These are phyloP conservation scores for Lates japonicus DNA, from an alignment of 2,797 vertebrate genomes.

Conservation along the genomic window DNA sequence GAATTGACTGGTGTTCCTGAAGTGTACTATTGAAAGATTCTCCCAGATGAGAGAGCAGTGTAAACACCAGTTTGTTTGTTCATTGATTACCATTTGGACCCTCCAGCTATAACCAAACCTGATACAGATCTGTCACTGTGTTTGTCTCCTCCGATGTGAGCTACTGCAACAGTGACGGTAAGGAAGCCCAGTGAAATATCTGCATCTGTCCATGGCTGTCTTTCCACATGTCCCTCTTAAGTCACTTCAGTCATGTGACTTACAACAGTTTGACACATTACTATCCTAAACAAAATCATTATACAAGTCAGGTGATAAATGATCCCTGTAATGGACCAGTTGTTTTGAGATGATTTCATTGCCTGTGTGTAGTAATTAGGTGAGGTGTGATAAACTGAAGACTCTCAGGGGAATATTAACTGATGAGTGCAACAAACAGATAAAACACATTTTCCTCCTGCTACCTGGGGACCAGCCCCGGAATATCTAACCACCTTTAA, in stretches of 20 bases:
- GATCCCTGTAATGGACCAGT: slow-evolving; percentile 35
- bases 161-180: background rate
- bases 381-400: slow-evolving; percentile 48
- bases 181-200: background rate
- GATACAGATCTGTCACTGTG: slow-evolving; percentile 54
- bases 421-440: slow-evolving; percentile 61
- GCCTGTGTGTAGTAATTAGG: slow-evolving; percentile 49
- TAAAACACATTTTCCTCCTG: slow-evolving; percentile 35
- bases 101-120: slow-evolving; percentile 54
- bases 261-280: slow-evolving; percentile 1
- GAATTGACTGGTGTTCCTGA: slow-evolving; percentile 61
- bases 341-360: slow-evolving; percentile 43
- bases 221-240: background rate
- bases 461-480: slow-evolving; percentile 38
- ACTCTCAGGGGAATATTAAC: slow-evolving; percentile 56
- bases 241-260: background rate
- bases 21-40: slow-evolving; percentile 67
- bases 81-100: slow-evolving; percentile 76
- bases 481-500: slow-evolving; percentile 42
- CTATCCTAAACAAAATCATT: slow-evolving; percentile 42
- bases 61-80: slow-evolving; percentile 70
- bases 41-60: slow-evolving; percentile 47
- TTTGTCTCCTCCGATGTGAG: slow-evolving; percentile 39
- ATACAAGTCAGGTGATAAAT: slow-evolving; percentile 45
- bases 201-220: background rate